phyloP scores from a whole-genome alignment of 2,888 invertebrate species.

The Ashinkailepas kermadecensis region DNA sequence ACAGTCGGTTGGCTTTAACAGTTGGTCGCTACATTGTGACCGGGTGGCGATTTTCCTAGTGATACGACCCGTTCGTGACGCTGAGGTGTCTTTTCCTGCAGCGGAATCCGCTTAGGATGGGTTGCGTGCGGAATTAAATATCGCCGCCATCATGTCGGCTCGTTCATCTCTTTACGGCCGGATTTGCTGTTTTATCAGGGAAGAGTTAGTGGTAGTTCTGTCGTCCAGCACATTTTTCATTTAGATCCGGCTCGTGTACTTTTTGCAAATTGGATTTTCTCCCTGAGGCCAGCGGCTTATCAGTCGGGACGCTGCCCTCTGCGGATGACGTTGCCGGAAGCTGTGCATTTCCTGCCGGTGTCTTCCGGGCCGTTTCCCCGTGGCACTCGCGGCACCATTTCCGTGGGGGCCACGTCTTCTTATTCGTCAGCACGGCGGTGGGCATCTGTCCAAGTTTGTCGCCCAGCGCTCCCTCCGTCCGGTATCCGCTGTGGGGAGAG shows the following conservation, averaged over 20 bases:
- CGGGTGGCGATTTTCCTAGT: no score
- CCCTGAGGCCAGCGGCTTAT: neutral
- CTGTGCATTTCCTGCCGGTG: neutral
- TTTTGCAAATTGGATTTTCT: slow-evolving; percentile 15
- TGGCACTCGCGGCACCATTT: neutral
- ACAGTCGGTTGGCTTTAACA: no score
- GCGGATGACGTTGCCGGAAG: neutral
- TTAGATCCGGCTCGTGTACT: neutral
- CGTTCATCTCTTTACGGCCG: no score
- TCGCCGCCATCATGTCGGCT: no score
- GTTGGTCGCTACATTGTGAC: no score
- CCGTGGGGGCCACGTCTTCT: neutral
- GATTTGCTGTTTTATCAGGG: no score
- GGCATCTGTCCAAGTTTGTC: neutral
- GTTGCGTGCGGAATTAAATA: no score
- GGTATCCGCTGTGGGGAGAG: neutral
- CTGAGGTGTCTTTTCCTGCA: no score
- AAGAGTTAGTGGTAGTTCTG: neutral
- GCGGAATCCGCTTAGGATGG: no score
- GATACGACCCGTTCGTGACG: no score
- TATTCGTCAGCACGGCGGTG: neutral
- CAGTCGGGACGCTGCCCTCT: neutral
- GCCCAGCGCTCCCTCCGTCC: neutral
- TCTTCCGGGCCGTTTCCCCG: neutral
- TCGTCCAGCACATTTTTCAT: neutral